Percentiles rank a stretch among this genome's conserved stretches.
phyloP scores from a whole-genome alignment of 2,797 vertebrate genomes.

The Danionella dracula region DNA sequence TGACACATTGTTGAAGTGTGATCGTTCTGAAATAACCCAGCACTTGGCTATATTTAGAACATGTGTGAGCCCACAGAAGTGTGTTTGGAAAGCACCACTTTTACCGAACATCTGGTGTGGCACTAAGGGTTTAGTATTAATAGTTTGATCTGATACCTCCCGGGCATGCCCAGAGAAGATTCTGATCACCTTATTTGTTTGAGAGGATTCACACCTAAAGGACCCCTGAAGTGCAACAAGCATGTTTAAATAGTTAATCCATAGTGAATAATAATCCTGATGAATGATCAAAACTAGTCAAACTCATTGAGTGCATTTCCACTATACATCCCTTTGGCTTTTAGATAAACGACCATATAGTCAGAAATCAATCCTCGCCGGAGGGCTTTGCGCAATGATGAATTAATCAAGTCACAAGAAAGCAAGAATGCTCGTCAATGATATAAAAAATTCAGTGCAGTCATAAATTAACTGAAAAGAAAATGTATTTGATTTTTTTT shows the following conservation, averaged over 20 bases:
- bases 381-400: background rate
- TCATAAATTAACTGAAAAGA: slow-evolving; percentile 11
- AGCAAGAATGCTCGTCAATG: background rate
- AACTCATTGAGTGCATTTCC: slow-evolving; percentile 1
- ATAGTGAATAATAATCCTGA: background rate
- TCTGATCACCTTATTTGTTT: background rate
- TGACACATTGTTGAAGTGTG: background rate
- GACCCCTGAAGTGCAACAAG: background rate
- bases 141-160: slow-evolving; percentile 26
- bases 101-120: slow-evolving; percentile 38
- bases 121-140: slow-evolving; percentile 38
- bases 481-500: slow-evolving; percentile 19
- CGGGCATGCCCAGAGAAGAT: background rate
- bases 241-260: background rate
- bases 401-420: background rate
- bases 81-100: slow-evolving; percentile 20
- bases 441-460: slow-evolving; percentile 1
- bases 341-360: background rate
- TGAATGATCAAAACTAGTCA: slow-evolving; percentile 16
- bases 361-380: background rate
- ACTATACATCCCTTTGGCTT: slow-evolving; percentile 6
- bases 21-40: slow-evolving; percentile 18
- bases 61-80: slow-evolving; percentile 19
- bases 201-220: background rate
- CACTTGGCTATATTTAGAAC: slow-evolving; percentile 24